Evolutionary conservation across 2,888 invertebrate species (phyloP).

Genomic region (Xylota sylvarum): DNA sequence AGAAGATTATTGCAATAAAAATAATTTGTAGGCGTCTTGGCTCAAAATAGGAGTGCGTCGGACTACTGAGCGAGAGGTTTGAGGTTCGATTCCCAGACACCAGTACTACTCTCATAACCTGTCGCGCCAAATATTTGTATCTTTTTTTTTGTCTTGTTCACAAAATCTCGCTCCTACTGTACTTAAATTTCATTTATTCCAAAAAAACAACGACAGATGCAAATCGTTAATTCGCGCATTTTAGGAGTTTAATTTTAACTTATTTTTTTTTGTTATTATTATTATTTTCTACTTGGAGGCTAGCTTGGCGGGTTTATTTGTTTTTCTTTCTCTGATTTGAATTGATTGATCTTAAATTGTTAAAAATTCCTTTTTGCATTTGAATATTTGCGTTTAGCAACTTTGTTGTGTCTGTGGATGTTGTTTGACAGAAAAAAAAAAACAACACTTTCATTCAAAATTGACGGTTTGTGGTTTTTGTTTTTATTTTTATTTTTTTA

Average conservation of each 20-base stretch:
- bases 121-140: too few species aligned
- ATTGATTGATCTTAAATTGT: slow-evolving; percentile 24
- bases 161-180: background rate
- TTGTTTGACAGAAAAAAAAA: background rate
- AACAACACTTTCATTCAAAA: slow-evolving; percentile 4
- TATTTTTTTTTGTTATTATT: too few species aligned
- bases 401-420: background rate
- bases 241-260: slow-evolving; percentile 9
- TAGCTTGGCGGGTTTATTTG: background rate
- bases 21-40: too few species aligned
- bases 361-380: slow-evolving; percentile 19
- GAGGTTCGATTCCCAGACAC: too few species aligned
- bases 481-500: background rate
- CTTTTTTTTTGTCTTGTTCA: too few species aligned
- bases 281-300: background rate
- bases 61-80: too few species aligned
- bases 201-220: slow-evolving; percentile 41
- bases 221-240: slow-evolving; percentile 41
- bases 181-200: background rate
- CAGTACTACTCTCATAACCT: too few species aligned
- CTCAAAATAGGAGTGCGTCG: too few species aligned
- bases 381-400: slow-evolving; percentile 22
- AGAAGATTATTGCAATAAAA: too few species aligned
- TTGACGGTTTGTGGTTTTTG: slow-evolving; percentile 5
- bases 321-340: slow-evolving; percentile 4